Conservation (phyloP, 2,113 vertebrate species). For the Ptilonorhynchus violaceus region DNA sequence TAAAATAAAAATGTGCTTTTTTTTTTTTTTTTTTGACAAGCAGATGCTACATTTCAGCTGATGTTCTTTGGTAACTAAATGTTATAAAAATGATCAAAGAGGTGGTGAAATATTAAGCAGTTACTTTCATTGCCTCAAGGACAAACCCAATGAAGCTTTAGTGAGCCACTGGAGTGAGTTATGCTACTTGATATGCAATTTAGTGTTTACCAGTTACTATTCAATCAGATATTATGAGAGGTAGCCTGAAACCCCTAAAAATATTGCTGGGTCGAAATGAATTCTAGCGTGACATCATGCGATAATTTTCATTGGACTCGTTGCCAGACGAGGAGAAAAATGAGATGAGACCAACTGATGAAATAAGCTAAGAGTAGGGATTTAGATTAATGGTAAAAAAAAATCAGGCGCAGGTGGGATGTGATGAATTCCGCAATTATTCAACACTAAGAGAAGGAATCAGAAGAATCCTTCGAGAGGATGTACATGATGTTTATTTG, state of each 20-base stretch:
- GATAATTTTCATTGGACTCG: constrained; percentile 22
- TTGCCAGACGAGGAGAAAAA: constrained; percentile 9
- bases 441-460: constrained; percentile 61
- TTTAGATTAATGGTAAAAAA: constrained; percentile 27
- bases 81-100: constrained; percentile 46
- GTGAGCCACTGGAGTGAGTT: constrained; percentile 2
- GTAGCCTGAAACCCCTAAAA: constrained; percentile 34
- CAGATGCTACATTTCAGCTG: not conserved
- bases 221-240: constrained; percentile 17
- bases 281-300: constrained; percentile 8
- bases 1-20: not conserved
- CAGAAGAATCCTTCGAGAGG: constrained; percentile 31
- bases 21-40: not conserved
- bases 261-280: constrained; percentile 8
- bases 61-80: not conserved
- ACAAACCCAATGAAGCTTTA: not conserved
- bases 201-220: constrained; percentile 37
- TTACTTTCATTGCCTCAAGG: constrained; percentile 30
- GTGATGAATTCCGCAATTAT: constrained; percentile 51
- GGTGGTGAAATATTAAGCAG: constrained; percentile 59
- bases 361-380: constrained; percentile 13
- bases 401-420: constrained; percentile 32
- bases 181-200: constrained; percentile 22
- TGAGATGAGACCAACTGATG: constrained; percentile 34
- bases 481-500: constrained; percentile 50